Conservation (phyloP, 2,888 invertebrate species). For the Masnerella sp. region DNA sequence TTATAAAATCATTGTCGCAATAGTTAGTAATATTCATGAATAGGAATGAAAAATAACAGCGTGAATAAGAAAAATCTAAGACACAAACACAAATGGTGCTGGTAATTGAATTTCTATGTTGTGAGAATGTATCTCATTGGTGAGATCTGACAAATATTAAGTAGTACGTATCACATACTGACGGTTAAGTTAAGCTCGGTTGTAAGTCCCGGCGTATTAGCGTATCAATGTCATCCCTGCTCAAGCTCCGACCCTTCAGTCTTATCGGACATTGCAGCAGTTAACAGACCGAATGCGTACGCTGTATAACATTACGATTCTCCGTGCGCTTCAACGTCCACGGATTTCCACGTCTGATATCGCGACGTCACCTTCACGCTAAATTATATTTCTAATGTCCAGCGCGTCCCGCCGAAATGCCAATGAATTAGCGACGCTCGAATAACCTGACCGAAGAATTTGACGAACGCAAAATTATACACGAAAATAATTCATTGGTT, state of each 20-base stretch:
- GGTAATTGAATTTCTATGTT: constrained; percentile 38
- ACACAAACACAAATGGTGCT: neutral
- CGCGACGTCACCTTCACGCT: constrained; percentile 62
- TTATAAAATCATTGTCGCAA: too few relatives aligned
- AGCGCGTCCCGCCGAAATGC: constrained; percentile 9
- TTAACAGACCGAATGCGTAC: constrained; percentile 69
- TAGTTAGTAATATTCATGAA: too few relatives aligned
- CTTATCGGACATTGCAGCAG: constrained; percentile 77
- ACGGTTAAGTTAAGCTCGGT: constrained; percentile 77
- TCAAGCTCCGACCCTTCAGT: constrained; percentile 76
- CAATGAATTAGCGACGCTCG: constrained; percentile 28
- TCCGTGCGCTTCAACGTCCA: constrained; percentile 61
- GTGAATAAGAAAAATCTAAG: neutral
- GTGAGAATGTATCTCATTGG: constrained; percentile 53
- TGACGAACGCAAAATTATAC: neutral
- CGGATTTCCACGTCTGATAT: constrained; percentile 72
- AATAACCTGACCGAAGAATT: constrained; percentile 2
- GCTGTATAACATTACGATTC: constrained; percentile 49
- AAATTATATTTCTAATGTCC: constrained; percentile 40
- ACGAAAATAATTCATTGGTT: constrained; percentile 25
- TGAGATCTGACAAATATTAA: constrained; percentile 59
- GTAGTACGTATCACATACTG: constrained; percentile 72
- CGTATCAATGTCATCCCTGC: constrained; percentile 75
- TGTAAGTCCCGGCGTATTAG: constrained; percentile 75
- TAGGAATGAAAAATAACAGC: neutral